These are phyloP conservation scores for Dryas iulia DNA, from an alignment of 1,140 invertebrate genomes.

Conservation along the genomic window DNA sequence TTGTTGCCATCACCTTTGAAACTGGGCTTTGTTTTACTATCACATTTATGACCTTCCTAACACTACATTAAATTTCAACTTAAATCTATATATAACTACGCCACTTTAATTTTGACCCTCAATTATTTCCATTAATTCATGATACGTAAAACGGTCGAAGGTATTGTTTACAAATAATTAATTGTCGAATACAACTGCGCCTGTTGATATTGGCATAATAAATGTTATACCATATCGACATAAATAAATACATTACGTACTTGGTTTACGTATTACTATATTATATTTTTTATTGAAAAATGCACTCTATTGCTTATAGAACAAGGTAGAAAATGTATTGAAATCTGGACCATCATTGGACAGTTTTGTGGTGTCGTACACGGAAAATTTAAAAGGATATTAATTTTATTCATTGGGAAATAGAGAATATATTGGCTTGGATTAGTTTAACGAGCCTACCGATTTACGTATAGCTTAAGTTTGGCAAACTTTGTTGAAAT, in stretches of 20 bases:
- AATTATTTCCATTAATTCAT: slow-evolving; percentile 25
- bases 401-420: slow-evolving; percentile 76
- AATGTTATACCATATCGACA: slow-evolving; percentile 63
- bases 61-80: too few species aligned
- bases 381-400: slow-evolving; percentile 64
- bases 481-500: neutral
- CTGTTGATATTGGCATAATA: slow-evolving; percentile 72
- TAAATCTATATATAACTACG: neutral
- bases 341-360: neutral
- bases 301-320: neutral
- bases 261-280: neutral
- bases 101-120: neutral
- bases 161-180: slow-evolving; percentile 77
- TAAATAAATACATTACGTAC: slow-evolving; percentile 49
- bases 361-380: slow-evolving; percentile 56
- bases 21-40: too few species aligned
- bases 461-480: slow-evolving; percentile 34
- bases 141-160: slow-evolving; percentile 41
- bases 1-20: too few species aligned
- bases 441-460: slow-evolving; percentile 67
- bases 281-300: neutral
- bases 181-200: slow-evolving; percentile 72
- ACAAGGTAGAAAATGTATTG: neutral
- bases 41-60: too few species aligned
- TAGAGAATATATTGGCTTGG: slow-evolving; percentile 76